These are phyloP conservation scores for Lordiphosa andalusiaca DNA, from an alignment of 2,888 invertebrate species.

Conservation along the genomic window DNA sequence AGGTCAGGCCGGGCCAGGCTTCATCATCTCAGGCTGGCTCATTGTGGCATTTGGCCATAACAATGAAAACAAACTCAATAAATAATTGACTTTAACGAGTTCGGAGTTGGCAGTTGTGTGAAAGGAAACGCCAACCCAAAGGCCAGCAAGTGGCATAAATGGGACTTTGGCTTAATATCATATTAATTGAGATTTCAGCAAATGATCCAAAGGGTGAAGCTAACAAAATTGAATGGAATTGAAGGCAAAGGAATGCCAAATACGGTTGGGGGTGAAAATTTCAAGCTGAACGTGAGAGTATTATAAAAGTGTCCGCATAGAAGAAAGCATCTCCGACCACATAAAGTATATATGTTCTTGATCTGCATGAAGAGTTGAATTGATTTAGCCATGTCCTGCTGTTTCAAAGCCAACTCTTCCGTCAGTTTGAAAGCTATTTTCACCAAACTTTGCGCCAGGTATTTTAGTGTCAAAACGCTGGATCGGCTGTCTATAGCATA, in stretches of 20 bases:
- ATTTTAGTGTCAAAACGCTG: no score
- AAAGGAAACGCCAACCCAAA: conserved; percentile 1
- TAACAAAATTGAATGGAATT: neutral
- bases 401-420: no score
- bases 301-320: no score
- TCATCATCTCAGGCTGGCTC: conserved; percentile 7
- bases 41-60: conserved; percentile 34
- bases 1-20: conserved; percentile 1
- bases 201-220: neutral
- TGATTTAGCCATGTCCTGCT: no score
- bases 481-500: no score
- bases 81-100: conserved; percentile 55
- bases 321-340: no score
- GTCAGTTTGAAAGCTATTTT: no score
- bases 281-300: no score
- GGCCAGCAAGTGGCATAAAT: neutral
- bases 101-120: neutral
- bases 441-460: no score
- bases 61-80: conserved; percentile 44
- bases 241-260: conserved; percentile 49
- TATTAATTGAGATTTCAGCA: conserved; percentile 12
- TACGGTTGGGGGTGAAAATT: no score
- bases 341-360: no score
- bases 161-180: conserved; percentile 11
- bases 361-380: no score